phyloP scores from a whole-genome alignment of 2,888 invertebrate species.

The Cephus sareptanus region DNA sequence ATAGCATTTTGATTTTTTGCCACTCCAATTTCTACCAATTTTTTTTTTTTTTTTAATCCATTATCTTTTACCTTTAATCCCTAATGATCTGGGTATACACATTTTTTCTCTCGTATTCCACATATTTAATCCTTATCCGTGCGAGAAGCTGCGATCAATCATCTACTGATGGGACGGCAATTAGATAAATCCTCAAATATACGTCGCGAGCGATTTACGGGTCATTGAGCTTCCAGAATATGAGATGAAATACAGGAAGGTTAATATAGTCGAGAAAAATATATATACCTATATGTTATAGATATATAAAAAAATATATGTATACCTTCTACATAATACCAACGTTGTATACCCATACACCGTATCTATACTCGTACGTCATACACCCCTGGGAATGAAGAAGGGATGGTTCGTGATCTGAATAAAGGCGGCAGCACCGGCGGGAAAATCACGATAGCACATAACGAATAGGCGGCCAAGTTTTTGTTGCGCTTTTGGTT shows the following conservation, averaged over 20 bases:
- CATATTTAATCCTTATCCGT: background rate
- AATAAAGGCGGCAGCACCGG: background rate
- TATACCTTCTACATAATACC: background rate
- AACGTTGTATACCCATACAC: background rate
- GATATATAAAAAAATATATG: background rate
- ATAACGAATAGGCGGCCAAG: conserved; percentile 1
- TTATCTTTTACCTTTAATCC: background rate
- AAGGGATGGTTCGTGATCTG: conserved; percentile 4
- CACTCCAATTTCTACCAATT: background rate
- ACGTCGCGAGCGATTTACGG: background rate
- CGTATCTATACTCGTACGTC: conserved; percentile 2
- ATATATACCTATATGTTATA: background rate
- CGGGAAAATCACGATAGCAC: background rate
- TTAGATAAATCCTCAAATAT: background rate
- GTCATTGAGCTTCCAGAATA: background rate
- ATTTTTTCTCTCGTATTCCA: background rate
- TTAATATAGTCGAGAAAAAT: background rate
- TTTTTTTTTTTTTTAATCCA: too few relatives aligned
- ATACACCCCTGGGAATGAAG: background rate
- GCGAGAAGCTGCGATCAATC: background rate
- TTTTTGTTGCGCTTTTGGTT: background rate
- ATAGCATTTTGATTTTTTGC: background rate
- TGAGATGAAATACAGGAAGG: background rate
- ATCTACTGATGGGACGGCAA: background rate
- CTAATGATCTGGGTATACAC: background rate